Evolutionary conservation across 92 coral and sea anemone genomes (phyloP).

Genomic region (Muricea muricata): DNA sequence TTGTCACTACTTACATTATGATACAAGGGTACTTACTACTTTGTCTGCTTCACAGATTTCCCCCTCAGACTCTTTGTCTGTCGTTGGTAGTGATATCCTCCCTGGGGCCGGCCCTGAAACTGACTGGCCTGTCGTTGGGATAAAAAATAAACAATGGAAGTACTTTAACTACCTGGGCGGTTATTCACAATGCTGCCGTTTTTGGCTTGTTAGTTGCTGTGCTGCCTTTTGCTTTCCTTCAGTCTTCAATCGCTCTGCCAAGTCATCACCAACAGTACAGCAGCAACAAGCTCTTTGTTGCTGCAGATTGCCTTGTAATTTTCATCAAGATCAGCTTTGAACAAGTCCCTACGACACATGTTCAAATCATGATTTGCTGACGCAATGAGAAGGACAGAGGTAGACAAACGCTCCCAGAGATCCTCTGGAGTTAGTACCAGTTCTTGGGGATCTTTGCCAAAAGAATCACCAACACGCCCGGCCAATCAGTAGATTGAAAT

Average conservation of each 20-base stretch:
- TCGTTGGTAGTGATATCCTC: neutral
- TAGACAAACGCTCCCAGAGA: conserved; percentile 50
- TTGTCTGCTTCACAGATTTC: neutral
- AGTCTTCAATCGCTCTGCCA: conserved; percentile 37
- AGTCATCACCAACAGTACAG: neutral
- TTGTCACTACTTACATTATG: neutral
- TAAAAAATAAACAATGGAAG: conserved; percentile 26
- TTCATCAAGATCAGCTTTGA: conserved; percentile 44
- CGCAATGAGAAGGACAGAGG: conserved; percentile 48
- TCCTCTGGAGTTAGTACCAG: conserved; percentile 43
- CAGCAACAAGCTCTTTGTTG: conserved; percentile 24
- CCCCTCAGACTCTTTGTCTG: neutral
- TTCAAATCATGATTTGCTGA: conserved; percentile 45
- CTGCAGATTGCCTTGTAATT: conserved; percentile 19
- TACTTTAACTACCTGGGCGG: neutral
- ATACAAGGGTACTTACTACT: neutral
- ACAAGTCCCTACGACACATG: conserved; percentile 62
- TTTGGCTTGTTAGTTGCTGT: conserved; percentile 42
- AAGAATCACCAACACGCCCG: conserved; percentile 3
- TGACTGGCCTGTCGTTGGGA: conserved; percentile 1
- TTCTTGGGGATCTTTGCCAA: neutral
- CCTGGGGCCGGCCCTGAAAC: neutral
- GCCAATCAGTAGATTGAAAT: conserved; percentile 31
- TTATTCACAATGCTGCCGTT: conserved; percentile 23
- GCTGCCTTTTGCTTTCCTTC: conserved; percentile 54